Evolutionary conservation across 2,113 vertebrate genomes (phyloP), one percentile per base, ranked within the genome.

Genomic region (Gnathonemus longibarbis): DNA sequence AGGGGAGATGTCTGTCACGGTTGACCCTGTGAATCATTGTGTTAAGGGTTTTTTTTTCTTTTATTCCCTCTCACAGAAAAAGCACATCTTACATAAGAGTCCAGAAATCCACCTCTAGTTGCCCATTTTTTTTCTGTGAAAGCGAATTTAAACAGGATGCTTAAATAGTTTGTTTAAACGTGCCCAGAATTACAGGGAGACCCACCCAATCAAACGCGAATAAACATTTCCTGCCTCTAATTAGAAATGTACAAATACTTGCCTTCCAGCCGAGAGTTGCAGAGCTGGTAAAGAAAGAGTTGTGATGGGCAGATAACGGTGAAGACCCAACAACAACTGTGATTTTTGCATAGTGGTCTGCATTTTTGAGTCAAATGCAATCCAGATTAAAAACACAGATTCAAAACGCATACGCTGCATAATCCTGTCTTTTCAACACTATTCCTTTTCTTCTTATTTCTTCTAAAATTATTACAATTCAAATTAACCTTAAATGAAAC

Each of bases 211-310:
- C 93, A 94, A 95, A 96, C 94, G 94, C 94, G 95, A 96, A 97
- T 95, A 97, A 97, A 97, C 96, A 97, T 96, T 97, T 97, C 97
- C 97, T 96, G 96, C 95, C 94, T 95, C 94, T 96, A 96, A 97
- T 96, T 96, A 95, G 95, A 95, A 95, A 95, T 94, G 94, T 93
- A 95, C 94, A 95, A 95, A 95, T 94, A 95, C 91, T 89, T 89
- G 89, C 93, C 90, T 93, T 92, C 92, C 91, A 87, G 89, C 88
- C 91, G 88, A 83, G 27, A 91, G 90, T 92, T 80, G 89, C 77
- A 56, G 50, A 85, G 35, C 42, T 66, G 80, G 49, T 53, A 19
- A 87, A 87, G 92, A 91, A 93, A 89, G 92, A 90, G 89, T 90
- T 77, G 35, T 35, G 93, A 94, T 94, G 66, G 77, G 56, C 90